Percentiles rank a stretch among this genome's conserved stretches.
These are phyloP conservation scores for Phymorhynchus buccinoides DNA, from an alignment of 1,140 invertebrate species.

Conservation along the genomic window DNA sequence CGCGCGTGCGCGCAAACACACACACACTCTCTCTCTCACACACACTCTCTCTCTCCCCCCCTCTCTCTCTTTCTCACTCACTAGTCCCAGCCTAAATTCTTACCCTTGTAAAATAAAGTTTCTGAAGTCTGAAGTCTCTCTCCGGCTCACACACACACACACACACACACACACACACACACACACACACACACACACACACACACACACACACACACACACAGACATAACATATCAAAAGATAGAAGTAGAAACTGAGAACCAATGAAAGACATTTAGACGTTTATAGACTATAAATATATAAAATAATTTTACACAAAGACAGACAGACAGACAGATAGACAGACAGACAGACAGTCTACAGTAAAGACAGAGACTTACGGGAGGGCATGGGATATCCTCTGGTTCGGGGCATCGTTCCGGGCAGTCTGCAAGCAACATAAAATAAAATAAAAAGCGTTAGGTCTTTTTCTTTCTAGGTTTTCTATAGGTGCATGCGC, in stretches of 20 bases:
- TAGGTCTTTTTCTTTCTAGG: too few relatives aligned
- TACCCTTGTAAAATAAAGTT: too few relatives aligned
- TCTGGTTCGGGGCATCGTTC: neutral
- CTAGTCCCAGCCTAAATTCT: too few relatives aligned
- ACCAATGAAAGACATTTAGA: too few relatives aligned
- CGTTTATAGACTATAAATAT: too few relatives aligned
- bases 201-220: neutral
- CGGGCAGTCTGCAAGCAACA: neutral
- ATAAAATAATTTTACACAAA: neutral
- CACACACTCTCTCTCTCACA: neutral
- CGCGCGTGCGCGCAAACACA: neutral
- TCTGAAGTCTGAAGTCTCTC: too few relatives aligned
- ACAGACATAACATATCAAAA: neutral
- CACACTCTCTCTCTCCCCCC: too few relatives aligned
- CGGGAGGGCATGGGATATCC: neutral
- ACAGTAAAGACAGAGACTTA: neutral
- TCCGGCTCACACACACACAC: too few relatives aligned
- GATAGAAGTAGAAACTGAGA: too few relatives aligned
- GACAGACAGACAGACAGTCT: neutral
- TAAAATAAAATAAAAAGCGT: too few relatives aligned
- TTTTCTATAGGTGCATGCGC: too few relatives aligned
- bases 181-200: neutral
- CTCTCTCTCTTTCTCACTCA: too few relatives aligned
- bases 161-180: constrained; percentile 4
- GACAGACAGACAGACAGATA: neutral